Conservation (phyloP, 1,140 invertebrate genomes). For the Calephelis virginiensis region DNA sequence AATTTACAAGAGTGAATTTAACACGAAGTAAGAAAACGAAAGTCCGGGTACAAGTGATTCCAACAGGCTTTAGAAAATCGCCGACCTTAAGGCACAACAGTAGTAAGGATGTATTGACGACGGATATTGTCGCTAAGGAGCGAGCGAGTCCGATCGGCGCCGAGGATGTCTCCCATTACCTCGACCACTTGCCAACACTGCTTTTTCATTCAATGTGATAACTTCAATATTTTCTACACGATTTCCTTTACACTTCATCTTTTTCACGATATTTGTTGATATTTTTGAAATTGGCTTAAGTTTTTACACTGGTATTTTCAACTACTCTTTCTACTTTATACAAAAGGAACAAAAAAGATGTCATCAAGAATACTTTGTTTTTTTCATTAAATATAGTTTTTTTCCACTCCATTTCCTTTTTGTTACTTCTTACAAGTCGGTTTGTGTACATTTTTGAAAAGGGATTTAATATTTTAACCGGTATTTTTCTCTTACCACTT, state of each 20-base stretch:
- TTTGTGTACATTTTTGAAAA: no score
- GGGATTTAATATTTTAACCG: no score
- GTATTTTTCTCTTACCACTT: no score
- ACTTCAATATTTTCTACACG: constrained; percentile 2
- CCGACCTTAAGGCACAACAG: constrained; percentile 1
- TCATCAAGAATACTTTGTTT: no score
- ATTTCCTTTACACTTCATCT: background rate
- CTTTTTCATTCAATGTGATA: background rate
- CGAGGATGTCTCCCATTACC: constrained; percentile 1
- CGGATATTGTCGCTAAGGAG: background rate
- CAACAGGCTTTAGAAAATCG: background rate
- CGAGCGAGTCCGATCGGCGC: background rate
- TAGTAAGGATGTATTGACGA: constrained; percentile 8
- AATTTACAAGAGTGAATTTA: no score
- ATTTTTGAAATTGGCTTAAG: background rate
- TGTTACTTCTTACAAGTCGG: no score
- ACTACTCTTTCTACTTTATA: no score
- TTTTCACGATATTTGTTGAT: background rate
- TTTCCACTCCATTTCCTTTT: no score
- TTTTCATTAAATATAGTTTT: no score
- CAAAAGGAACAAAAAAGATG: no score
- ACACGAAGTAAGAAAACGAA: no score
- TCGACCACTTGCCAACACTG: constrained; percentile 6
- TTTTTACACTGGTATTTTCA: background rate
- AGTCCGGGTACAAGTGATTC: background rate